Evolutionary conservation across 1,140 invertebrate genomes (phyloP), one percentile per base, ranked within the genome.

Genomic region (Scaptomyza graminum): DNA sequence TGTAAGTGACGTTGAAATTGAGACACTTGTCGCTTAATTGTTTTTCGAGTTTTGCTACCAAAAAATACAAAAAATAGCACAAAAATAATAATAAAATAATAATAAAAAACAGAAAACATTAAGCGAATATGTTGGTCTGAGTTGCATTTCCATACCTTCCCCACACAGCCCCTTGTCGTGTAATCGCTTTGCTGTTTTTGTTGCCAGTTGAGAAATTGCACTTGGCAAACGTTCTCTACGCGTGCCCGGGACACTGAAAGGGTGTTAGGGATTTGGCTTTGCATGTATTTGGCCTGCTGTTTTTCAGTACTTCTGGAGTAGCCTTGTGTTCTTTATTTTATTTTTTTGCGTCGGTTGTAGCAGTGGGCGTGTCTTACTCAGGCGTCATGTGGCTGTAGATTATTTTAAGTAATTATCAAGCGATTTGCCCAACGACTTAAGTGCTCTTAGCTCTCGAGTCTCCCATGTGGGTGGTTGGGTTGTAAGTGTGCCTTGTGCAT

Each of bases 1-100:
- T 88, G 83, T 83, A 87, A 87, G 83, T 87, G 83, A 87, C 83
- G 83, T 87, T 87, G 83, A 88, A 87, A 87, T 87, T 87, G 83
- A 87, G 83, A 87, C 83, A 87, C 83, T 87, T 87, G 83, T 88
- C 83, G 83, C 83, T 87, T 88, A 87, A 87, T 87, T 87, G 83
- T 87, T 87, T 87, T 87, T 88, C 83, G 72, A 87, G 83, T 76
- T 82, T 71, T 66, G 68, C 25, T 18, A 47, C 52, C 69, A 74
- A 52, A 82, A 75, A 60, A 51, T 51, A 56, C 56, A 81, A 67
- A 64, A 64, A 72, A 28, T 6, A 6, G 31, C 31, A 34, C 31
- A 34, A 72, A 25, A 74, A 65, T 31, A 51, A 61, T 25, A 41
- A 43, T 39, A 31, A 52, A 37, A 59, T 60, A 67, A 49, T 49